Evolutionary conservation across 2,113 vertebrate species (phyloP).

Genomic region (Atrichornis clamosus): DNA sequence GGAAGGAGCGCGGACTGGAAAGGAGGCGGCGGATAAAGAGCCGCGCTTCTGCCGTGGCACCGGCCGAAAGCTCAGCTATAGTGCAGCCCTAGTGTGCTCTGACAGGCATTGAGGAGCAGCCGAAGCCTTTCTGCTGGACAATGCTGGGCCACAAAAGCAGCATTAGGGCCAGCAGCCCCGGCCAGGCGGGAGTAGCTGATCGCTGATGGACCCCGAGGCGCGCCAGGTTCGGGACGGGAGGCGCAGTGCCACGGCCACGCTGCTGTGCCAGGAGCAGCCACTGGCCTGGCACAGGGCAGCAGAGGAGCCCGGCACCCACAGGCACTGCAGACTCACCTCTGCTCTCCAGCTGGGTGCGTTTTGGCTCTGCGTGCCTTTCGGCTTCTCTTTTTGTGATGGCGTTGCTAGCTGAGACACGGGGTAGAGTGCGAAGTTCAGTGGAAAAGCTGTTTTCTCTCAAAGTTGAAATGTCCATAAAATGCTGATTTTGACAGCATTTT

Average conservation of each 20-base stretch:
- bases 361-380: not conserved
- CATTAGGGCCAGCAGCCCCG: not conserved
- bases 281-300: accelerated
- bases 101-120: slow-evolving; percentile 26
- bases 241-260: too few species aligned
- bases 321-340: accelerated
- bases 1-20: not conserved
- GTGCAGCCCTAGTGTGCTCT: not conserved
- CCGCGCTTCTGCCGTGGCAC: not conserved
- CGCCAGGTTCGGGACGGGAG: not conserved
- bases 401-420: not conserved
- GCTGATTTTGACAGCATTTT: not conserved
- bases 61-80: not conserved
- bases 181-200: slow-evolving; percentile 27
- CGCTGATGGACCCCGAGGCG: not conserved
- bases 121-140: slow-evolving; percentile 12
- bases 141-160: slow-evolving; percentile 36
- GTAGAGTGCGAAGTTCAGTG: not conserved
- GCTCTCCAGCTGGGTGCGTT: accelerated
- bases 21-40: not conserved
- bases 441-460: not conserved
- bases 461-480: not conserved
- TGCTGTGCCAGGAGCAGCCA: too few species aligned
- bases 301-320: not conserved
- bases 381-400: not conserved